These are phyloP conservation scores for Oligia strigilis DNA, from an alignment of 2,888 invertebrate species.

Conservation along the genomic window DNA sequence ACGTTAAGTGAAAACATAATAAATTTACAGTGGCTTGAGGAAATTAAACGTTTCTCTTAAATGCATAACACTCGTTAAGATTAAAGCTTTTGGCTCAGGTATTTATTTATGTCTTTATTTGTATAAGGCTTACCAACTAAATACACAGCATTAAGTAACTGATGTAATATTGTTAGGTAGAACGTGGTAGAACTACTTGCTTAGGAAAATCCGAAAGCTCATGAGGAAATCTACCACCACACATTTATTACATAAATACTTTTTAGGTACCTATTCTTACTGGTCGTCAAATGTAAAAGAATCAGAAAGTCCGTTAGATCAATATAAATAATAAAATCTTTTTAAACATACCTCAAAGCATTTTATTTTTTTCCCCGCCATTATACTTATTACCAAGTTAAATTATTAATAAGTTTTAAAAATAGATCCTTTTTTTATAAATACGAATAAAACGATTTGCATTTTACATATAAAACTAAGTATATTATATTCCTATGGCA, in stretches of 20 bases:
- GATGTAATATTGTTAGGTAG: neutral
- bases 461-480: too few relatives aligned
- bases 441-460: neutral
- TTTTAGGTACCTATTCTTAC: neutral
- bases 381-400: neutral
- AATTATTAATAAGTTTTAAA: neutral
- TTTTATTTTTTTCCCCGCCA: neutral
- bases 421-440: neutral
- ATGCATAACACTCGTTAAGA: constrained; percentile 21
- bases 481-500: neutral
- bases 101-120: neutral
- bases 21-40: constrained; percentile 22
- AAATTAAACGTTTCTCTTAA: constrained; percentile 33
- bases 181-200: neutral
- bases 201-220: neutral
- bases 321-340: neutral
- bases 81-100: neutral
- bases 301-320: neutral
- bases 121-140: neutral
- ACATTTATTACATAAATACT: neutral
- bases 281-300: neutral
- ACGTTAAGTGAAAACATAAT: constrained; percentile 3
- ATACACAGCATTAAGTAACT: neutral
- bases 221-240: neutral
- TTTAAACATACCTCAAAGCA: neutral